phyloP scores from a whole-genome alignment of 2,113 vertebrate species.

The Laticauda colubrina region DNA sequence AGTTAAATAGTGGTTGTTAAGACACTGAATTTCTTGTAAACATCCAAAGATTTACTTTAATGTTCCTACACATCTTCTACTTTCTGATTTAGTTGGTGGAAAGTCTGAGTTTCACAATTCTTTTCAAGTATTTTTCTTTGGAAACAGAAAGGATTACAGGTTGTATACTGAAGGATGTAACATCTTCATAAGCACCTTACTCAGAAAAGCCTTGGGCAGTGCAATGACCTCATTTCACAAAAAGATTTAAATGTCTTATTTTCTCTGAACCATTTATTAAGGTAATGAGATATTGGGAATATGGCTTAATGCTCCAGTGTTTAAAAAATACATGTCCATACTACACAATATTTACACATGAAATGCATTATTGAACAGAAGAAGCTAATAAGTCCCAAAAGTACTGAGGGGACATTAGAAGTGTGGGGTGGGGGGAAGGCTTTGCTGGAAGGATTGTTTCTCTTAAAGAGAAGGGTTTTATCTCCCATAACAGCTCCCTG shows the following conservation, averaged over 20 bases:
- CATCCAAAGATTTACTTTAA: not conserved
- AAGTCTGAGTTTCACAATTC: not conserved
- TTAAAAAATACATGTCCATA: conserved; percentile 35
- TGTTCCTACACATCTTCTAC: not conserved
- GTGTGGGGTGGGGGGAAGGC: not conserved
- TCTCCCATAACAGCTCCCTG: not conserved
- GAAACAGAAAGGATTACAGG: conserved; percentile 10
- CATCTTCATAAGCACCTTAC: conserved; percentile 16
- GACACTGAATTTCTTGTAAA: not conserved
- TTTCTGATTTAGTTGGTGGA: not conserved
- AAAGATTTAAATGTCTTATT: conserved; percentile 24
- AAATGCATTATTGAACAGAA: conserved; percentile 58
- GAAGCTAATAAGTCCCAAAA: conserved; percentile 11
- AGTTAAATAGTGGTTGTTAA: not conserved
- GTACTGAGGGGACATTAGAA: not conserved
- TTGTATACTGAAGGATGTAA: not conserved
- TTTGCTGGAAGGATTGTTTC: conserved; percentile 15
- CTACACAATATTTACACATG: conserved; percentile 42
- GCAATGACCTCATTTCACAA: conserved; percentile 25
- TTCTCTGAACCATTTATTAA: conserved; percentile 34
- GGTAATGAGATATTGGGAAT: conserved; percentile 36
- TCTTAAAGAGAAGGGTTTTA: not conserved
- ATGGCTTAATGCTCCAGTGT: conserved; percentile 31
- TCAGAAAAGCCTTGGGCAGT: not conserved
- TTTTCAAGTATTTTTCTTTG: conserved; percentile 4